Base-by-base conservation (phyloP, 2,113 vertebrate genomes). In the Perca schrenkii region DNA sequence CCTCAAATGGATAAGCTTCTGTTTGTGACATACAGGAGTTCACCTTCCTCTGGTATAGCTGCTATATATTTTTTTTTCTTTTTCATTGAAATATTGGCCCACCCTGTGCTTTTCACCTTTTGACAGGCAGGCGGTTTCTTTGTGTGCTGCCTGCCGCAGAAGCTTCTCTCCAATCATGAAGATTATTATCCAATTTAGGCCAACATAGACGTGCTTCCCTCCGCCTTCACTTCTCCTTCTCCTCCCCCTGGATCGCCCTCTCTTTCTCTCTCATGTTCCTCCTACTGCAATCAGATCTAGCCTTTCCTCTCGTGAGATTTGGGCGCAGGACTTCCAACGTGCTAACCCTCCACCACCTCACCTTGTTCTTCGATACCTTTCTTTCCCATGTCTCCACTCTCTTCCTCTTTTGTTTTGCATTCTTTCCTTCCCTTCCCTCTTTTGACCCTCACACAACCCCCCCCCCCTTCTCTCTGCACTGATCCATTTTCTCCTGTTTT, bases 101-200 rank as follows among this genome's bases (percentile, higher is more conserved):
- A 64, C 62, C 62, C 57, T 0, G 43, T 46, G 53, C 76, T 28
- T 69, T 40, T 70, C 2, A 12, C 61, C 47, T 82, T 82, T 82
- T 84, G 71, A 87, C 56, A 78, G 84, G 89, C 80, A 89, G 70
- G 68, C 82, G 43, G 64, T 64, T 63, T 82, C 91, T 92, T 93
- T 90, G 88, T 92, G 74, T 67, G 82, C 81, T 40, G 76, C 75
- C 89, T 80, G 72, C 80, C 85, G 53, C 74, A 81, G 74, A 88
- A 77, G 88, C 82, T 77, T 86, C 83, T 82, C 74, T 87, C 82
- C 86, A 71, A 85, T 87, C 82, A 83, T 74, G 91, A 81, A 80
- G 86, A 86, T 94, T 83, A 89, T 93, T 94, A 89, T 93, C 86
- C 83, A 93, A 69, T 94, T 92, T 88, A 86, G 86, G 86, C 79